Conservation (phyloP, 2,113 vertebrate species). For the Polyodon spathula region DNA sequence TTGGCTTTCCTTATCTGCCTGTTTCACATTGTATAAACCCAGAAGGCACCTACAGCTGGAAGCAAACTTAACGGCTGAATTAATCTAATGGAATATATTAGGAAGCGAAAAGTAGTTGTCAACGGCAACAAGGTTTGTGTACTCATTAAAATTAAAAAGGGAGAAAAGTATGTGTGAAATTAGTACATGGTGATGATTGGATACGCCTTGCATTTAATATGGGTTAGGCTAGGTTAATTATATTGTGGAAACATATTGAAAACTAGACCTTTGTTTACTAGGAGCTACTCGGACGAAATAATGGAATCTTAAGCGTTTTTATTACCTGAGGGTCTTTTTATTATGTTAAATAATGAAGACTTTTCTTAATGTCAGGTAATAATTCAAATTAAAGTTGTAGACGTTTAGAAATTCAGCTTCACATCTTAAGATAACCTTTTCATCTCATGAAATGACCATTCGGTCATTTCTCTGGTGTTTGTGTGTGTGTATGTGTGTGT, state of each 20-base stretch:
- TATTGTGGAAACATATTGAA: slow-evolving; percentile 35
- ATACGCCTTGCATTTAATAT: slow-evolving; percentile 27
- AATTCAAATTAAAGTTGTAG: too few relatives aligned
- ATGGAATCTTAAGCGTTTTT: slow-evolving; percentile 48
- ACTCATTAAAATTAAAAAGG: slow-evolving; percentile 7
- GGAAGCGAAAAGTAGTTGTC: neutral
- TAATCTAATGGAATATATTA: neutral
- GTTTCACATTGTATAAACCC: slow-evolving; percentile 16
- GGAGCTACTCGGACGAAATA: slow-evolving; percentile 41
- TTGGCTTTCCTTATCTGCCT: slow-evolving; percentile 28
- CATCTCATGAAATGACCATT: too few relatives aligned
- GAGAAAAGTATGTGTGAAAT: slow-evolving; percentile 3
- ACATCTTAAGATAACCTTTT: too few relatives aligned
- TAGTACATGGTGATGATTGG: slow-evolving; percentile 19
- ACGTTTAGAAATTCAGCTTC: too few relatives aligned
- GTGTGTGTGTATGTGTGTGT: too few relatives aligned
- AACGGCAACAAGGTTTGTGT: neutral
- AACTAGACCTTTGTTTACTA: slow-evolving; percentile 30
- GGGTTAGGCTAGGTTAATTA: slow-evolving; percentile 41
- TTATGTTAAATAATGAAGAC: slow-evolving; percentile 45
- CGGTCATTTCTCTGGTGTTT: too few relatives aligned
- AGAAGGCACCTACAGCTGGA: neutral
- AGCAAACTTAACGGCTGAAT: neutral
- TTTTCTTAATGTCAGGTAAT: neutral
- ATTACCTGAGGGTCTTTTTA: slow-evolving; percentile 32